phyloP scores from a whole-genome alignment of 2,113 vertebrate genomes.

The Morone saxatilis region DNA sequence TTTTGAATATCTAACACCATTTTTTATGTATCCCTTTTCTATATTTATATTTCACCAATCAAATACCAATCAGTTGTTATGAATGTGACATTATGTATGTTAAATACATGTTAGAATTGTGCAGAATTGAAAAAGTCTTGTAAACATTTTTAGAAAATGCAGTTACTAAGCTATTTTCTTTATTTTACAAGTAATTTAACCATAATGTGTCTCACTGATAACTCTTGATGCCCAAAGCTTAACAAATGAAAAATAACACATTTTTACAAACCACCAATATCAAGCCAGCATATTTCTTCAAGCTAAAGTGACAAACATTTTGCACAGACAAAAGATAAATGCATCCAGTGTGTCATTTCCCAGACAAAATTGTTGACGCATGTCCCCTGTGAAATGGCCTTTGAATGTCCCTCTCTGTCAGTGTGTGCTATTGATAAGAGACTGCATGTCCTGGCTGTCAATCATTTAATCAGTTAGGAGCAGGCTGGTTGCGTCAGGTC shows the following conservation, averaged over 20 bases:
- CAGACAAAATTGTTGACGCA: slow-evolving; percentile 47
- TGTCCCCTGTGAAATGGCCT: slow-evolving; percentile 51
- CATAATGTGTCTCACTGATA: neutral
- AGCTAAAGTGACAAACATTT: slow-evolving; percentile 26
- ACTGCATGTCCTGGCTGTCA: slow-evolving; percentile 54
- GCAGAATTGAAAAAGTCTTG: no score
- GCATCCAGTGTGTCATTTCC: slow-evolving; percentile 46
- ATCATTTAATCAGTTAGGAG: slow-evolving; percentile 52
- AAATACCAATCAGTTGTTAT: neutral
- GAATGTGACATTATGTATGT: neutral
- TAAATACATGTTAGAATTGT: neutral
- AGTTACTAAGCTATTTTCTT: neutral
- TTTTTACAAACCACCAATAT: neutral
- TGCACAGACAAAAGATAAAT: slow-evolving; percentile 50
- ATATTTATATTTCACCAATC: neutral
- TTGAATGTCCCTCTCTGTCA: slow-evolving; percentile 52
- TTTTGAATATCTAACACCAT: neutral
- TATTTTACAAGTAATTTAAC: neutral
- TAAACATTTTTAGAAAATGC: neutral
- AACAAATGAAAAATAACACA: neutral
- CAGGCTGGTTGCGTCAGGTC: slow-evolving; percentile 60
- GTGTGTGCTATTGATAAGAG: slow-evolving; percentile 64
- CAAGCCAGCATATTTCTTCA: slow-evolving; percentile 7
- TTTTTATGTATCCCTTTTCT: neutral
- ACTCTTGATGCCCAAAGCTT: neutral